Percentiles rank a stretch among this genome's conserved stretches.
Evolutionary conservation across 2,797 vertebrate species (phyloP).

Genomic region (Paramormyrops hopkinsi): DNA sequence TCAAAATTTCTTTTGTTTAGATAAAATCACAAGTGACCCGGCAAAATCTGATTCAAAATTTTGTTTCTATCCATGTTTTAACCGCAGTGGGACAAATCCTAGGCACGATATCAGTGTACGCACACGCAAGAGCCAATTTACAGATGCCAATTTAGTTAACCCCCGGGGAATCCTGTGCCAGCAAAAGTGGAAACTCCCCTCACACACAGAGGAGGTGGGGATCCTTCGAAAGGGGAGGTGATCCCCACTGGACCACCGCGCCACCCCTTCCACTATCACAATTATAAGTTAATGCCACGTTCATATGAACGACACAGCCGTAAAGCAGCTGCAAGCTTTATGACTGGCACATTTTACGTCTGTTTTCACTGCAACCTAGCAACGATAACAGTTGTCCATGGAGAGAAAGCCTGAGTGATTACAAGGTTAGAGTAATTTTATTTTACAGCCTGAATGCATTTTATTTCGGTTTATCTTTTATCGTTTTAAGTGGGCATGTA

Average conservation of each 20-base stretch:
- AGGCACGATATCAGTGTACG: neutral
- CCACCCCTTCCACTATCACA: neutral
- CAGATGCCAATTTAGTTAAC: neutral
- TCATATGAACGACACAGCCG: slow-evolving; percentile 4
- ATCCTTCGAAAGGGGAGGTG: neutral
- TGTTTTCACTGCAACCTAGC: slow-evolving; percentile 59
- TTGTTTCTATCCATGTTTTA: neutral
- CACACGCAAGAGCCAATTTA: neutral
- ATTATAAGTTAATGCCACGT: neutral
- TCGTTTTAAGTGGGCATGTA: neutral
- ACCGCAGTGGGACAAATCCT: neutral
- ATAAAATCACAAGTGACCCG: neutral
- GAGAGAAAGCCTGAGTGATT: neutral
- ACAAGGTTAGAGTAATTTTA: neutral
- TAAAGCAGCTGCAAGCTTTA: neutral
- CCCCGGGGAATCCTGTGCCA: neutral
- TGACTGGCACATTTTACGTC: slow-evolving; percentile 27
- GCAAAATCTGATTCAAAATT: neutral
- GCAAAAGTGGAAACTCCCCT: neutral
- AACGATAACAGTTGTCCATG: slow-evolving; percentile 36
- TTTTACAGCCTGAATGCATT: neutral
- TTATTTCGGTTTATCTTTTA: neutral
- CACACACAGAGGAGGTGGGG: neutral
- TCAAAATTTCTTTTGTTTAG: neutral
- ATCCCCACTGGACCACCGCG: neutral